Evolutionary conservation across 1,140 invertebrate species (phyloP), one percentile per base, ranked within the genome.

Genomic region (Ips typographus): DNA sequence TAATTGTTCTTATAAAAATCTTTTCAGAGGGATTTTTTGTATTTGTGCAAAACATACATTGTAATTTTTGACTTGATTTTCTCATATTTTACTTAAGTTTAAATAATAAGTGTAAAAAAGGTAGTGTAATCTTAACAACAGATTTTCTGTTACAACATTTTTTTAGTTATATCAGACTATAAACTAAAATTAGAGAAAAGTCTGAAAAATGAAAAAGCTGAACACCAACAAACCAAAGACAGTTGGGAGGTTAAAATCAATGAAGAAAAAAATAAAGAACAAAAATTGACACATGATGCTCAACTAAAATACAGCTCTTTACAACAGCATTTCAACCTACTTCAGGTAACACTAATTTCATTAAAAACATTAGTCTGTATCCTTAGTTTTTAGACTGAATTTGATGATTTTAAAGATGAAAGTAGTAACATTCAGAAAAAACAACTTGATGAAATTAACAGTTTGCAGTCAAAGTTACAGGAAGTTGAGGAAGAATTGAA

Each of bases 151-250:
- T 22, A 22, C 22, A 22, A 22, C 22, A 22, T 66, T 78, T 77
- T 55, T 64, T 5, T n/a, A 80, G 79, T 81, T 43, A 77, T 81
- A 60, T 77, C 74, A 41, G 80, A 80, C 59, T 82, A 84, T 44
- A 84, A 84, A 68, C 74, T 80, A 53, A 72, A 80, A n/a, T 72
- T 82, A 6, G 82, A 84, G 69, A 84, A 83, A 68, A 80, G 77
- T 8, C 72, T 82, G 39, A 81, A 83, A 70, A 68, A 72, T 40
- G 81, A 84, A 73, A 82, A 82, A 58, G 76, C 76, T 1, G 82
- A 84, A 58, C 82, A 83, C 71, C 71, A 80, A 65, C 76, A 79
- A 62, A 75, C 76, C 7, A 80, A 80, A 65, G 76, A 76, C 7
- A 80, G 79, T 43, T 76, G 80, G 36, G 80, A 82, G 71, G 71